Evolutionary conservation across 2,888 invertebrate species (phyloP), one percentile per base, ranked within the genome.

Genomic region (Drosophila acutilabella): DNA sequence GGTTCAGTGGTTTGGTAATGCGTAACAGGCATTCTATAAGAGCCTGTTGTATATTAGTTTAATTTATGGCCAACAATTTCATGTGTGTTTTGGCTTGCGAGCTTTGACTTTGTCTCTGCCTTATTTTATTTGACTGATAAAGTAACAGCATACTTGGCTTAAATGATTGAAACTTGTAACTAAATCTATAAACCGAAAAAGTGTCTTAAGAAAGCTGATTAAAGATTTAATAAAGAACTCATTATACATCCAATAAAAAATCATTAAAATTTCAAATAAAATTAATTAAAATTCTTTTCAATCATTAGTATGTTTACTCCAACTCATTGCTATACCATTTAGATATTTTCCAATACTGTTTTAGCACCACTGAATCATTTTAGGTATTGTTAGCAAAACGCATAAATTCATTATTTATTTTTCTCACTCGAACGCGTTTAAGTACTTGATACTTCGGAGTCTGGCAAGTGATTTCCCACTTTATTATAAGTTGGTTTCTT

Each of bases 41-140:
- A 38, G 20, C 30, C 50, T 58, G 68, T 71, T 81, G 77, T 84
- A 66, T 81, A 84, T 85, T 88, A 83, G 84, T 81, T 84, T 66
- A 81, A 87, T 89, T 89, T 78, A 85, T 84, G 60, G 67, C 51
- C 67, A 54, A 78, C 78, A 71, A 71, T 74, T 53, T 62, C 42
- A 36, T 48, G 51, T 62, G 50, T 54, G 52, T 23, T 48, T 57
- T 52, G 64, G 52, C 47, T 60, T 73, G 40, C 54, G 44, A 26
- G 20, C 58, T 47, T 23, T 38, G 59, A 54, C 77, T 52, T 54
- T 54, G 56, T 14, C 77, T 50, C 2, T 2, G 30, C 8, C 30
- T 30, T 58, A 76, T 72, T 72, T 77, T 60, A 53, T 60, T 64
- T 54, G 33, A 5, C 42, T 44, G 42, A 44, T 47, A 54, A 56